Conservation (phyloP, 2,797 vertebrate genomes). For the Hafferia zeledoni region DNA sequence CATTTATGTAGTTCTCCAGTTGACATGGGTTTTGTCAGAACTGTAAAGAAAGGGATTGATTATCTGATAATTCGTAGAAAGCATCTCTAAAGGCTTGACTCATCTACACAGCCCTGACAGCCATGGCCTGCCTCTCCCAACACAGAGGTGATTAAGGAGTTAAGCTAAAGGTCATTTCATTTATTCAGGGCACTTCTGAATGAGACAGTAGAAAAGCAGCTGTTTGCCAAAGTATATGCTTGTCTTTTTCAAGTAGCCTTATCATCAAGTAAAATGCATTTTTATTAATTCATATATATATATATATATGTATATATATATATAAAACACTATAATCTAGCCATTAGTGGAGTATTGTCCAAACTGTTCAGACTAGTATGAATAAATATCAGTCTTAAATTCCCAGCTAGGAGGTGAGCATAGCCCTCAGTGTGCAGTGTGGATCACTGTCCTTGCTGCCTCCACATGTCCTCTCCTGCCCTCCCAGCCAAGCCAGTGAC, state of each 20-base stretch:
- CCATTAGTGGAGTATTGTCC: neutral
- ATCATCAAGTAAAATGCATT: neutral
- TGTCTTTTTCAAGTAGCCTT: neutral
- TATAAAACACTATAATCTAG: neutral
- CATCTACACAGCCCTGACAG: neutral
- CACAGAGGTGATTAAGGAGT: neutral
- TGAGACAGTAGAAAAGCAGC: neutral
- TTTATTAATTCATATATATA: neutral
- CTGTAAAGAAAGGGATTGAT: neutral
- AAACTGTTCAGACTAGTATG: neutral
- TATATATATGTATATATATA: neutral
- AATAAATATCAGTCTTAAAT: neutral
- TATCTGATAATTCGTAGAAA: slow-evolving; percentile 8
- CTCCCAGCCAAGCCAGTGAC: neutral
- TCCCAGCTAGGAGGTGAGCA: neutral
- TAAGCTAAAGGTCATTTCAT: neutral
- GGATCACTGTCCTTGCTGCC: neutral
- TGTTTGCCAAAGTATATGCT: neutral
- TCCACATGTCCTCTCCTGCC: neutral
- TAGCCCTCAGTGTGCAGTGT: neutral
- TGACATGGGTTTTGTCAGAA: neutral
- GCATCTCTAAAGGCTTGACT: neutral
- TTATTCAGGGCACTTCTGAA: neutral
- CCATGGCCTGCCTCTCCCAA: neutral
- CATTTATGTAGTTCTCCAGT: neutral